These are phyloP conservation scores for Onychorhynchus coronatus DNA, from an alignment of 2,113 vertebrate genomes.

Conservation along the genomic window DNA sequence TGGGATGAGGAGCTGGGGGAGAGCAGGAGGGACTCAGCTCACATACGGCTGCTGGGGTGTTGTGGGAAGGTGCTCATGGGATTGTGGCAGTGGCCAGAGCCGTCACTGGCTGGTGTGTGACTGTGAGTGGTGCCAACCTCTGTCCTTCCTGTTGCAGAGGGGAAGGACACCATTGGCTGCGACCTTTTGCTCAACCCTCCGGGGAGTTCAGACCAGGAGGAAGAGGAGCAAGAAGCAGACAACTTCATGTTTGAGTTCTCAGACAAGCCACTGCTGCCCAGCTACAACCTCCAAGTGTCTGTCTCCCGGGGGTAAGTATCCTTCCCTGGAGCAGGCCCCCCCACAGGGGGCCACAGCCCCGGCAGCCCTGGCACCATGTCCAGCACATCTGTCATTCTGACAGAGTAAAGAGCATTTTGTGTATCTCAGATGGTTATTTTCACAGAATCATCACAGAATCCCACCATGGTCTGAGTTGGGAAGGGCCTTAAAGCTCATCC, in stretches of 20 bases:
- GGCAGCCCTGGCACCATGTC: rapidly evolving
- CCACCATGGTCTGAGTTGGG: not conserved
- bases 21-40: not conserved
- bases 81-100: not conserved
- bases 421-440: not conserved
- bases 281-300: constrained; percentile 94
- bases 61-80: not conserved
- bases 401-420: not conserved
- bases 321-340: not conserved
- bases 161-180: constrained; percentile 85
- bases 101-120: not conserved
- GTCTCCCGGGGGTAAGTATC: constrained; percentile 89
- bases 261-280: constrained; percentile 89
- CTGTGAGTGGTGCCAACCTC: not conserved
- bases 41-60: rapidly evolving
- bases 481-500: not conserved
- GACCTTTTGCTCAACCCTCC: constrained; percentile 89
- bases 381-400: rapidly evolving
- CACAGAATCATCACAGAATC: not conserved
- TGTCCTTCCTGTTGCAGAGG: constrained; percentile 78
- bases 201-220: constrained; percentile 78
- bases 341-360: not conserved
- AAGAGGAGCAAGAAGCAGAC: constrained; percentile 80
- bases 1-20: not conserved
- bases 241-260: constrained; percentile 96